Percentiles rank a stretch among this genome's conserved stretches.
These are phyloP conservation scores for Scomber colias DNA, from an alignment of 2,113 vertebrate species.

Conservation along the genomic window DNA sequence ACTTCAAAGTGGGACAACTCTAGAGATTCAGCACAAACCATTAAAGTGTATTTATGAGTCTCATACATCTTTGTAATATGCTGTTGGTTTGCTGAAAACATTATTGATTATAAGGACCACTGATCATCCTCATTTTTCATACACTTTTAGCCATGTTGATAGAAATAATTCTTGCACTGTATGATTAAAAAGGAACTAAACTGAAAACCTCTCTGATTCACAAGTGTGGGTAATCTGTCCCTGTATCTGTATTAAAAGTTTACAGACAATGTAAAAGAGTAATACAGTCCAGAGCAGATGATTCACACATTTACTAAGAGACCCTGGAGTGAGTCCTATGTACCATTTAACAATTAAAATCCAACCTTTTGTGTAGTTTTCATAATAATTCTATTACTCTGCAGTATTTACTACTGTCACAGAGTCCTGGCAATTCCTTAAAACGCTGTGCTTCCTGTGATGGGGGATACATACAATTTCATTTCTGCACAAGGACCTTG, in stretches of 20 bases:
- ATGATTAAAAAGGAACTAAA: neutral
- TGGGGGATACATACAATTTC: constrained; percentile 65
- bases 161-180: neutral
- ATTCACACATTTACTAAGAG: constrained; percentile 13
- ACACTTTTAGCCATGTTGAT: neutral
- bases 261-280: neutral
- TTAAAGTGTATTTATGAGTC: too few species aligned
- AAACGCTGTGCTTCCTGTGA: constrained; percentile 51
- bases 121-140: neutral
- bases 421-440: constrained; percentile 48
- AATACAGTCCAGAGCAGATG: constrained; percentile 11
- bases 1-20: too few species aligned
- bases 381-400: constrained; percentile 46
- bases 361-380: constrained; percentile 36
- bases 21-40: too few species aligned
- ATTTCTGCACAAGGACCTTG: constrained; percentile 64
- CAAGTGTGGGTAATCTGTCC: constrained; percentile 2
- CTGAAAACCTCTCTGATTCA: constrained; percentile 4
- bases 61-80: too few species aligned
- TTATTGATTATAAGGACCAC: too few species aligned
- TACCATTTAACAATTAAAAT: constrained; percentile 19
- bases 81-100: too few species aligned
- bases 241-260: constrained; percentile 2
- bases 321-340: constrained; percentile 12
- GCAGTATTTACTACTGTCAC: constrained; percentile 22